Conservation (phyloP, 2,113 vertebrate genomes). For the Oreotragus oreotragus region DNA sequence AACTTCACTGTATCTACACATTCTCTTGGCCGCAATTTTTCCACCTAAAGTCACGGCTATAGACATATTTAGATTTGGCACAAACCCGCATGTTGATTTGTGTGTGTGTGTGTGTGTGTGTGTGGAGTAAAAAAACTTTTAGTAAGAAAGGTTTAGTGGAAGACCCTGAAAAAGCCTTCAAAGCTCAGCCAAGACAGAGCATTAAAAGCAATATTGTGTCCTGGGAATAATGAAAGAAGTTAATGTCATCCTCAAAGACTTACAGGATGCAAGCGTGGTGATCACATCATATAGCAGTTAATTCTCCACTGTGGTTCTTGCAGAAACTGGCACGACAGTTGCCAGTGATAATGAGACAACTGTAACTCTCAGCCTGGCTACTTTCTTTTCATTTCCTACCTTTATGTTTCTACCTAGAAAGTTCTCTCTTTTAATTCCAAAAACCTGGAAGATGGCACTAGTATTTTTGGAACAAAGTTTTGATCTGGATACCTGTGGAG, state of each 20-base stretch:
- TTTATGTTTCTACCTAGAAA: background rate
- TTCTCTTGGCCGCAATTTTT: background rate
- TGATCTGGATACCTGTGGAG: background rate
- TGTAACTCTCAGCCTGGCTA: background rate
- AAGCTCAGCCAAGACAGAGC: background rate
- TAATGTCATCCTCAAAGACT: background rate
- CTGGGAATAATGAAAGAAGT: background rate
- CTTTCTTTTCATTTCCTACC: background rate
- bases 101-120: background rate
- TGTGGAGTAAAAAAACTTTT: background rate
- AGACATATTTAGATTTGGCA: fast-evolving
- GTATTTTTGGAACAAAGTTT: background rate
- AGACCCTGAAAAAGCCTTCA: background rate
- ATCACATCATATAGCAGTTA: fast-evolving
- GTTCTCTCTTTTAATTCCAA: background rate
- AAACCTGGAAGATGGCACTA: background rate
- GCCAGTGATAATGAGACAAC: background rate
- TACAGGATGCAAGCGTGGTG: background rate
- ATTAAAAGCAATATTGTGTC: background rate
- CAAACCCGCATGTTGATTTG: background rate
- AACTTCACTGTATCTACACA: background rate
- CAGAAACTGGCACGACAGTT: fast-evolving
- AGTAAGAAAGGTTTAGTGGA: background rate
- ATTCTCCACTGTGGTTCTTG: background rate
- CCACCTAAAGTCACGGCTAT: fast-evolving